These are phyloP conservation scores for Hemibagrus wyckioides DNA, from an alignment of 2,113 vertebrate genomes.

Conservation along the genomic window DNA sequence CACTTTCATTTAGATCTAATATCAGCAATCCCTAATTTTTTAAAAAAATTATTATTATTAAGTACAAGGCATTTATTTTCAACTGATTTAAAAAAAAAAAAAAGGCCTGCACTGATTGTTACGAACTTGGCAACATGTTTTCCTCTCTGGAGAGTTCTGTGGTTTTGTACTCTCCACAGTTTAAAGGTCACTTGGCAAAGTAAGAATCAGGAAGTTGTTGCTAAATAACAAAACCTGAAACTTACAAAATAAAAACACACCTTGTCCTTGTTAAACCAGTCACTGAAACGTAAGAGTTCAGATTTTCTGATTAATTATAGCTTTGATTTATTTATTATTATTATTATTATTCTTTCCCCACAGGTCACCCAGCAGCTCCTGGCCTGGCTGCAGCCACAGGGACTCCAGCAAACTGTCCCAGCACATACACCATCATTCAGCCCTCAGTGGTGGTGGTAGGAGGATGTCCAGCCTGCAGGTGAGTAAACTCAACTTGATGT, in stretches of 20 bases:
- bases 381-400: slow-evolving; percentile 68
- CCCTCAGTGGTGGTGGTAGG: slow-evolving; percentile 97
- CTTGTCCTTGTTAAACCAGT: background rate
- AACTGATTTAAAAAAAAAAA: background rate
- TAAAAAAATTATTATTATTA: background rate
- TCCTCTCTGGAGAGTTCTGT: background rate
- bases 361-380: slow-evolving; percentile 67
- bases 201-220: background rate
- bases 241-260: background rate
- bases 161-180: background rate
- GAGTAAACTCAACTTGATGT: slow-evolving; percentile 46
- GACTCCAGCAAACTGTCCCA: slow-evolving; percentile 75
- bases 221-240: background rate
- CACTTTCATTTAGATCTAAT: background rate
- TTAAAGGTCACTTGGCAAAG: background rate
- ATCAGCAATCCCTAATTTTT: too few relatives aligned
- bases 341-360: background rate
- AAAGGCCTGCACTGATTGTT: background rate
- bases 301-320: background rate
- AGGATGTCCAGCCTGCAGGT: slow-evolving; percentile 98
- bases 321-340: background rate
- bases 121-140: background rate
- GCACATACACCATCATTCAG: slow-evolving; percentile 84
- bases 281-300: too few relatives aligned
- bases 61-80: background rate